Evolutionary conservation across 1,140 invertebrate species (phyloP), one percentile per base, ranked within the genome.

Genomic region (Drosophila obscura): DNA sequence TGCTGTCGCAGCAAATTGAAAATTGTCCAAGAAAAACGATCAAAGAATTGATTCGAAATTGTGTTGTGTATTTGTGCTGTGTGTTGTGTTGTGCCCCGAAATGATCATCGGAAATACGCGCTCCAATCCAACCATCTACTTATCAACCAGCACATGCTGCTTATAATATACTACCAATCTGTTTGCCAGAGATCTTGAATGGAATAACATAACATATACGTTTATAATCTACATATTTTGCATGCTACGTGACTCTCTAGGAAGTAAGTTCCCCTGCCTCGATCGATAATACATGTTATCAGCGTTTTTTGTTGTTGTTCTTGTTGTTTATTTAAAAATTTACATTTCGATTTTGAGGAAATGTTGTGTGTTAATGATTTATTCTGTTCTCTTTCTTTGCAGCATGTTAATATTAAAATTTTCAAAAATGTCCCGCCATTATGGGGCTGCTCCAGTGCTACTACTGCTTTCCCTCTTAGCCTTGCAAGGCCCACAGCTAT

Each of bases 341-440:
- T 39, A 39, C 2, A 39, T 39, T 39, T 39, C 5, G 4, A 46
- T 46, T 48, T 60, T 41, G 49, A 72, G 66, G 68, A 73, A 72
- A 35, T 72, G 57, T 48, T 46, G 28, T 39, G 11, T 51, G 3
- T 26, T 53, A 26, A 44, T 2, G 5, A 19, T 22, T 31, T 39
- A 6, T 48, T 13, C 2, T 15, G 0, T 55, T 49, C 43, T 7
- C 3, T 39, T 22, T 15, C 7, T 50, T 90, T 85, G 43, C 81
- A 90, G 87, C 87, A 90, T 90, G 82, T 77, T 80, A 75, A 88
- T 87, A 45, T 44, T 90, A 57, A 87, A 90, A 80, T 73, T 77
- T 72, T 62, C 89, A 31, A 90, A 83, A 80, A 85, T 90, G 81
- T 63, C 61, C 41, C 59, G 64, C 35, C 45, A 64, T 48, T 46